These are phyloP conservation scores for Macropus fuliginosus DNA, from an alignment of 2,797 vertebrate genomes.

Conservation along the genomic window DNA sequence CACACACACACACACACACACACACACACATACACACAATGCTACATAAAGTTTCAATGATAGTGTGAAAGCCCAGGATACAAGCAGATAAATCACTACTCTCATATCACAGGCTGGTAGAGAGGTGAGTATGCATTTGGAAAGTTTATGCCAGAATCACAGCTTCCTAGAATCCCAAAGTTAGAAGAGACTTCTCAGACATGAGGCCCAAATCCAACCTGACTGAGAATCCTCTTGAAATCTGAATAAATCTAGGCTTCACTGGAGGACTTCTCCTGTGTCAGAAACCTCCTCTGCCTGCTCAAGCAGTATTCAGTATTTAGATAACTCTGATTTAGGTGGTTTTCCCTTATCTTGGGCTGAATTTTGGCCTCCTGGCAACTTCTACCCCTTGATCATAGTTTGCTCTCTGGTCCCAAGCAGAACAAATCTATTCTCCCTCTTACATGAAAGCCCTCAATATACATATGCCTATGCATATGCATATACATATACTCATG, in stretches of 20 bases:
- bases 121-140: not conserved
- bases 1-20: no score
- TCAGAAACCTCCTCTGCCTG: not conserved
- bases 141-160: not conserved
- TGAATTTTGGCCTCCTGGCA: not conserved
- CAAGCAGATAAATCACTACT: not conserved
- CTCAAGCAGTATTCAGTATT: not conserved
- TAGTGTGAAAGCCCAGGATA: not conserved
- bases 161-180: not conserved
- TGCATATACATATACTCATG: no score
- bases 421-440: not conserved
- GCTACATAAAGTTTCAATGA: not conserved
- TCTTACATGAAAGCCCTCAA: not conserved
- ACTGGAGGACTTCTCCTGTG: not conserved
- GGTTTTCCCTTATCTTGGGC: not conserved
- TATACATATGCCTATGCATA: not conserved
- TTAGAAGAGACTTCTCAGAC: not conserved
- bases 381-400: not conserved
- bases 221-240: not conserved
- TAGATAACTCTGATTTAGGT: not conserved
- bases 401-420: not conserved
- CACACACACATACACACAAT: not conserved
- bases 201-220: not conserved
- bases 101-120: not conserved
- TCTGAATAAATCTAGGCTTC: not conserved